A percentile compares a stretch with the other conserved stretches of the same genome.
Conservation (phyloP, 2,888 invertebrate species). For the Hydriomena furcata region DNA sequence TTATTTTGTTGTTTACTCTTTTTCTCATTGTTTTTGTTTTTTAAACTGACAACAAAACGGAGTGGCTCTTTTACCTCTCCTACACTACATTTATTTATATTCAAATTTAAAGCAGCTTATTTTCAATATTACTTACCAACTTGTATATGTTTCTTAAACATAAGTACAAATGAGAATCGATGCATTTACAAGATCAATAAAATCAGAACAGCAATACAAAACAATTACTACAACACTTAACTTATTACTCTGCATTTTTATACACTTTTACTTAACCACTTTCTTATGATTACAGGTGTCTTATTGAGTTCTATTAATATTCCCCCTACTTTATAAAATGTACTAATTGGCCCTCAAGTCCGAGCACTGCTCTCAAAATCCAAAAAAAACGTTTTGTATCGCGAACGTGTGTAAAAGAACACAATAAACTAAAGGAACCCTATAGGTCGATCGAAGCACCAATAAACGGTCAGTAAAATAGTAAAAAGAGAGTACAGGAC, state of each 20-base stretch:
- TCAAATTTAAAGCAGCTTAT: no score
- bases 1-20: no score
- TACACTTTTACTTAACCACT: conserved; percentile 20
- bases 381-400: conserved; percentile 23
- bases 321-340: conserved; percentile 56
- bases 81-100: no score
- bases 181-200: not conserved
- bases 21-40: no score
- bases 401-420: conserved; percentile 17
- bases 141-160: no score
- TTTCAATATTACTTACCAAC: no score
- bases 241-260: conserved; percentile 7
- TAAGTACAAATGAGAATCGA: no score
- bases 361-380: conserved; percentile 75
- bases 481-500: not conserved
- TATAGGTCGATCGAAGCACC: conserved; percentile 7
- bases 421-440: not conserved
- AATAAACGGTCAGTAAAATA: conserved; percentile 26
- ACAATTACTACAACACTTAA: not conserved
- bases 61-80: no score
- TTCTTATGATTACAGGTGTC: conserved; percentile 74
- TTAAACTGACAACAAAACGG: no score
- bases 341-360: conserved; percentile 61
- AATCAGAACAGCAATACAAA: no score
- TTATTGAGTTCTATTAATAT: conserved; percentile 57